These are phyloP conservation scores for Agriopis marginaria DNA, from an alignment of 2,888 invertebrate genomes.

Conservation along the genomic window DNA sequence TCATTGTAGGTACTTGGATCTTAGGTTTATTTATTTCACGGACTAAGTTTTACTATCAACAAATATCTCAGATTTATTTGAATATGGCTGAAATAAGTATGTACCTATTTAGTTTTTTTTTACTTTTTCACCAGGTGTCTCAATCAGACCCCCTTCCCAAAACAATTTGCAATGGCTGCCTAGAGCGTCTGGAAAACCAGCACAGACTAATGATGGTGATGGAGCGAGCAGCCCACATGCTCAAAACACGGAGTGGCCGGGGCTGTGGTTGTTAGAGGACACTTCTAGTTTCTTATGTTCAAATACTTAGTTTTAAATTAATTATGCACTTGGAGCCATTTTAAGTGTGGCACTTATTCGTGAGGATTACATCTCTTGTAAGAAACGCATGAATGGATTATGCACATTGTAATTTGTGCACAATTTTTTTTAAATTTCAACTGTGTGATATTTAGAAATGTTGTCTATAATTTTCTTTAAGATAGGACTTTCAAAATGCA, in stretches of 20 bases:
- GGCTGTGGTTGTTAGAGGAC: constrained; percentile 38
- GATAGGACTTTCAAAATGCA: too few species aligned
- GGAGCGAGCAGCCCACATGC: constrained; percentile 75
- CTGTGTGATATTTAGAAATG: too few species aligned
- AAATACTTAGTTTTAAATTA: not conserved
- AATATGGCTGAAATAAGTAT: not conserved
- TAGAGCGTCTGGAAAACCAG: constrained; percentile 86
- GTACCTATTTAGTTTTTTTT: not conserved
- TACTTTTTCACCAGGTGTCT: constrained; percentile 79
- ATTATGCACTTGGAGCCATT: not conserved
- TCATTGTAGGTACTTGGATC: not conserved
- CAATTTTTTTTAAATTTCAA: too few species aligned
- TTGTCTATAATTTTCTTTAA: too few species aligned
- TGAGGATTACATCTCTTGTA: too few species aligned
- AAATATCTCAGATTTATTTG: not conserved
- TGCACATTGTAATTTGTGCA: too few species aligned
- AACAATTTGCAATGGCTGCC: constrained; percentile 88
- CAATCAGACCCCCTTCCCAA: constrained; percentile 89
- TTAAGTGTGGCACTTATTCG: too few species aligned
- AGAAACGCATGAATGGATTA: too few species aligned
- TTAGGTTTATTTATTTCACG: not conserved
- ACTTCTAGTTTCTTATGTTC: not conserved
- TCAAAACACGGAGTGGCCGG: constrained; percentile 67
- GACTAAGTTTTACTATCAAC: not conserved
- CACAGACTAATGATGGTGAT: constrained; percentile 82